Percentiles rank a stretch among this genome's conserved stretches.
These are phyloP conservation scores for Agrilus cyanescens DNA, from an alignment of 2,888 invertebrate genomes.

Conservation along the genomic window DNA sequence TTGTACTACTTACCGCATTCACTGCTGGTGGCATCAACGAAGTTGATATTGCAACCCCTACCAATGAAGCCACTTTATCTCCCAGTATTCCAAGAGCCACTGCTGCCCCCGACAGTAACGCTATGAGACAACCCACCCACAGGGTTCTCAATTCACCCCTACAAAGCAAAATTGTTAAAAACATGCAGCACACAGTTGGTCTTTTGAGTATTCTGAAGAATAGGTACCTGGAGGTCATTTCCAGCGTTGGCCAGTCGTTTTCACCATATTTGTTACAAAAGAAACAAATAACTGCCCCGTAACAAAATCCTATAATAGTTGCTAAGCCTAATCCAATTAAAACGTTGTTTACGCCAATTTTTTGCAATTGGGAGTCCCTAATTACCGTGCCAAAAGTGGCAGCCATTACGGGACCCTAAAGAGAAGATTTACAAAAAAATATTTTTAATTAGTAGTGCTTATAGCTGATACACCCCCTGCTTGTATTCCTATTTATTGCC, in stretches of 20 bases:
- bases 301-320: constrained; percentile 53
- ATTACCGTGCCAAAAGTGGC: constrained; percentile 64
- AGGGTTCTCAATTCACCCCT: constrained; percentile 55
- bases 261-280: constrained; percentile 43
- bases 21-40: constrained; percentile 71
- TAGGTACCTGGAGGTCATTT: constrained; percentile 48
- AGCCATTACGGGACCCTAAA: constrained; percentile 66
- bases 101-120: constrained; percentile 65
- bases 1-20: constrained; percentile 48
- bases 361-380: constrained; percentile 47
- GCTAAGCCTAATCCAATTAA: constrained; percentile 54
- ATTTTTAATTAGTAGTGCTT: not conserved
- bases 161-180: constrained; percentile 13
- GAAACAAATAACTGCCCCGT: constrained; percentile 49
- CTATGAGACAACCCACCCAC: constrained; percentile 61
- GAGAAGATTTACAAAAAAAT: too few species aligned
- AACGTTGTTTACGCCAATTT: constrained; percentile 54
- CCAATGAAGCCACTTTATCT: constrained; percentile 64
- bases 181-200: not conserved
- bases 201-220: not conserved
- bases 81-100: constrained; percentile 68
- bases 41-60: constrained; percentile 73
- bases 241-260: constrained; percentile 51
- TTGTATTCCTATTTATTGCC: too few species aligned
- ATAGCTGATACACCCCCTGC: too few species aligned